phyloP scores from a whole-genome alignment of 2,797 vertebrate species.

The Falco naumanni region DNA sequence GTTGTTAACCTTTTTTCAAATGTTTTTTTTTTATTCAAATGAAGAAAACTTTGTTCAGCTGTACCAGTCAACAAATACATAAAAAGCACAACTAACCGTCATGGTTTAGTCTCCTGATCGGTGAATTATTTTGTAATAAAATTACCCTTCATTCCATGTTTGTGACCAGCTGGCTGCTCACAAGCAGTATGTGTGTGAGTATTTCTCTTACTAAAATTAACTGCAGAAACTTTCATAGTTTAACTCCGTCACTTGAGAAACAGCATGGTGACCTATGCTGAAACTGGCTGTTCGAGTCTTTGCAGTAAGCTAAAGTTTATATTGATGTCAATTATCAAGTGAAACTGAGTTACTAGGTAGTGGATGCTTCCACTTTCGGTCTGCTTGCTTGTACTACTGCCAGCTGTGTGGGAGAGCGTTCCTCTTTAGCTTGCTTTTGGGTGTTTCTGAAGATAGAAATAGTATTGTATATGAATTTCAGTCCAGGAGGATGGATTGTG shows the following conservation, averaged over 20 bases:
- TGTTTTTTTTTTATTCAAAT: neutral
- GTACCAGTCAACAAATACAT: neutral
- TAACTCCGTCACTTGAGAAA: constrained; percentile 16
- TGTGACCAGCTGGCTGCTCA: neutral
- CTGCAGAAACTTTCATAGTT: neutral
- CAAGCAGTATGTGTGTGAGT: neutral
- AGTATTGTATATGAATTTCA: neutral
- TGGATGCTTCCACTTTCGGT: neutral
- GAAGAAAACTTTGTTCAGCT: neutral
- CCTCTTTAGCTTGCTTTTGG: neutral
- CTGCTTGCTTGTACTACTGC: neutral
- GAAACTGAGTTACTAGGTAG: neutral
- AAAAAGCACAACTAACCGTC: neutral
- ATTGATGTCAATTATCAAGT: neutral
- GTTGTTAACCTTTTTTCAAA: neutral
- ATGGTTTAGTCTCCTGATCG: neutral
- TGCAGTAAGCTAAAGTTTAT: neutral
- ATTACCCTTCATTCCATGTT: neutral
- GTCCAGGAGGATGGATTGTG: neutral
- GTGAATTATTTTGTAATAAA: neutral
- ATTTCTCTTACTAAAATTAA: constrained; percentile 34
- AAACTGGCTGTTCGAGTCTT: neutral
- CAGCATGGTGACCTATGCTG: neutral
- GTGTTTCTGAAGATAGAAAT: neutral
- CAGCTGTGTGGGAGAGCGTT: neutral